Base-by-base conservation (phyloP, 2,113 vertebrate species). In the zebrafish (Danio rerio) region DNA sequence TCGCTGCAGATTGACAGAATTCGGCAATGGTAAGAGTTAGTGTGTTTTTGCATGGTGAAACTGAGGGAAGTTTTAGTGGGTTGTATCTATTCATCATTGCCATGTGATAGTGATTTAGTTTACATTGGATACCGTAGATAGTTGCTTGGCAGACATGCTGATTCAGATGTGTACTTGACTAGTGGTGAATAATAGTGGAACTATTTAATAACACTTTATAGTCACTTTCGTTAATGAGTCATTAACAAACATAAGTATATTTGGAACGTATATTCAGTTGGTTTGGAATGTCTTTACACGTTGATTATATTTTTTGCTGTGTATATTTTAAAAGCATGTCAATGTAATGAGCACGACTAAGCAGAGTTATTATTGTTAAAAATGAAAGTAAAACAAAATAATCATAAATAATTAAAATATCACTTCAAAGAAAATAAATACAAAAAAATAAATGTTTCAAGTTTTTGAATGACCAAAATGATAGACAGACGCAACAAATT, bases 1-100 rank as follows among this genome's bases (percentile, higher is more conserved):
- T 59, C 66, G 2, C 42, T 86, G 84, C 87, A 78, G 69, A 77
- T 75, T 6, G 56, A 75, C 85, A 75, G 31, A 31, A 82, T 82
- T 79, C 74, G 78, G 73, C 71, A 62, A 77, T 83, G 69, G 50
- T 84, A 86, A 84, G 85, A 85, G 11, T 15, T 21, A 7, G n/a
- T 76, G 2, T 45, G 5, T 10, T 5, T 4, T 58, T 53, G 45
- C 18, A 31, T 50, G 49, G 49, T 71, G 69, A 52, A 71, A 52
- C 47, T 0, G 5, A 15, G 45, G 49, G 13, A 50, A 52, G 21
- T 52, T 47, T 52, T 50, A 10, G 6, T 49, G 69, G 20, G 20
- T 71, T 18, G 69, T 7, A 21, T 15, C 20, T 52, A 16, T 21
- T 6, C 12, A 16, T 0, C 8, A 45, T 68, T 16, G 10, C 9